Evolutionary conservation across 2,888 invertebrate genomes (phyloP).

Genomic region (Cartodere bifasciata): DNA sequence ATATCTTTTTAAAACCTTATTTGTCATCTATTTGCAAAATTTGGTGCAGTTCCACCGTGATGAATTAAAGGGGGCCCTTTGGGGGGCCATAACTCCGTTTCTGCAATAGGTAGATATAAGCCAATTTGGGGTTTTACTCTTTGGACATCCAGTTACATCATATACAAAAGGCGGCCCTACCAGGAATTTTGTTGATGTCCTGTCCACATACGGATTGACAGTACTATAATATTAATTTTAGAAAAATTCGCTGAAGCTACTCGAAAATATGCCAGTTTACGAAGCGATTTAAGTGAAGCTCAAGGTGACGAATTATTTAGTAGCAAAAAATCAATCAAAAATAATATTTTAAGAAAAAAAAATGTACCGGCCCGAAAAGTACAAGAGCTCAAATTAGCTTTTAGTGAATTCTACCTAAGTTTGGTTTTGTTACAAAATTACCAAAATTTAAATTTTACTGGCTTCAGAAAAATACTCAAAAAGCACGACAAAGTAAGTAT

Average conservation of each 20-base stretch:
- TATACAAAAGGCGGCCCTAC: too few species aligned
- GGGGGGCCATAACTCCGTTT: too few species aligned
- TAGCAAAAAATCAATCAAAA: slow-evolving; percentile 23
- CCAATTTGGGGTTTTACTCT: too few species aligned
- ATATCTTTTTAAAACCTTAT: too few species aligned
- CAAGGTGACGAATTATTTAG: slow-evolving; percentile 30
- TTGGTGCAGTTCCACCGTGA: too few species aligned
- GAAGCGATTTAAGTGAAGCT: slow-evolving; percentile 62
- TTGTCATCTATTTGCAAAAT: too few species aligned
- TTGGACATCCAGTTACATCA: too few species aligned
- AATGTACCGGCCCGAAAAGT: slow-evolving; percentile 60
- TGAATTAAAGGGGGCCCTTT: too few species aligned
- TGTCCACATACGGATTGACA: too few species aligned
- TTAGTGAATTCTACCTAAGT: slow-evolving; percentile 96
- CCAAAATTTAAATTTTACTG: slow-evolving; percentile 96
- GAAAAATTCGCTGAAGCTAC: slow-evolving; percentile 97
- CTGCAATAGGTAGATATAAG: too few species aligned
- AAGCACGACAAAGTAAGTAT: slow-evolving; percentile 96
- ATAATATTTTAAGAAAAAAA: slow-evolving; percentile 31
- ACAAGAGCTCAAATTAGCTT: slow-evolving; percentile 91
- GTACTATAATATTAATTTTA: too few species aligned
- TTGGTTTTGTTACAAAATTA: slow-evolving; percentile 95
- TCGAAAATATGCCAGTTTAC: slow-evolving; percentile 80
- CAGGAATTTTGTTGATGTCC: too few species aligned
- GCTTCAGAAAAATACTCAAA: slow-evolving; percentile 97